Conservation (phyloP, 2,113 vertebrate genomes). For the Mesoclemmys tuberculata region DNA sequence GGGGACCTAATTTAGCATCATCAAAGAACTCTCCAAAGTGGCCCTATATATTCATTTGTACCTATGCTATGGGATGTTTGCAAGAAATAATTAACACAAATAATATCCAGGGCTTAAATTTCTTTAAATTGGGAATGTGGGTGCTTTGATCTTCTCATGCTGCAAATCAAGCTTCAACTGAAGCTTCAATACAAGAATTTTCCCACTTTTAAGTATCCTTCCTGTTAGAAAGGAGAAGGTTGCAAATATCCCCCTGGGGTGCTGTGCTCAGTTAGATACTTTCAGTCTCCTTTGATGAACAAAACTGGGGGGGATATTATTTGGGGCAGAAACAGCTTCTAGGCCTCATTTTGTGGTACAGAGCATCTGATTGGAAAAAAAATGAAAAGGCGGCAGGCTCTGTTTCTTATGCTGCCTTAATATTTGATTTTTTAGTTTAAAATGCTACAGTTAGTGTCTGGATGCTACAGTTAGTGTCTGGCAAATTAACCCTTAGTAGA, state of each 20-base stretch:
- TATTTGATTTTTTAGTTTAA: not conserved
- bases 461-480: not conserved
- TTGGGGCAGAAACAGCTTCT: not conserved
- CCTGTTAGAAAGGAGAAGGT: not conserved
- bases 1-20: constrained; percentile 4
- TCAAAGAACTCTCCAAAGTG: not conserved
- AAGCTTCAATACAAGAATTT: not conserved
- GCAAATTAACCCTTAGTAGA: not conserved
- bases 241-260: not conserved
- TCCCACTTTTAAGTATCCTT: not conserved
- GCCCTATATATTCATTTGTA: not conserved
- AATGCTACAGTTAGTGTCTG: not conserved
- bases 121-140: not conserved
- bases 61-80: not conserved
- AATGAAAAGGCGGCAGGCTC: not conserved
- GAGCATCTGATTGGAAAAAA: not conserved
- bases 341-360: not conserved
- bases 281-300: not conserved
- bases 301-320: not conserved
- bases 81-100: constrained; percentile 41
- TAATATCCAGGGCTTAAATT: constrained; percentile 21
- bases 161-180: not conserved
- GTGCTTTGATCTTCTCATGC: constrained; percentile 23
- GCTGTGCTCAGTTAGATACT: not conserved
- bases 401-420: not conserved